These are phyloP conservation scores for Erebia aethiops DNA, from an alignment of 2,888 invertebrate species.

Conservation along the genomic window DNA sequence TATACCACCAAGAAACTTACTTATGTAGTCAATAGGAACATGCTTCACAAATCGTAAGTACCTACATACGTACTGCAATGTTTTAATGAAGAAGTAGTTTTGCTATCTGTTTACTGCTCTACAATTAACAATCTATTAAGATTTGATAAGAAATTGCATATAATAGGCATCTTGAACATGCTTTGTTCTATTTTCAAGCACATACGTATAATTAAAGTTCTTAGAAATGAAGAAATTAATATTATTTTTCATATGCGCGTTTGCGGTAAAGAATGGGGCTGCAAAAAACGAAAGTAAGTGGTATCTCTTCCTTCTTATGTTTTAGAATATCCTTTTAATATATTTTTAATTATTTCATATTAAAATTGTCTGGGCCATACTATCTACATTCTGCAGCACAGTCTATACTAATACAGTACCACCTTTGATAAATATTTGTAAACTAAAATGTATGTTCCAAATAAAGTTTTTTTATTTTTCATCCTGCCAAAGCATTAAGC, in stretches of 20 bases:
- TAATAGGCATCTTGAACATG: background rate
- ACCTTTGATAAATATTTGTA: too few relatives aligned
- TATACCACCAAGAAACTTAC: conserved; percentile 5
- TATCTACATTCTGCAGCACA: too few relatives aligned
- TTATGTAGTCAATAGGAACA: background rate
- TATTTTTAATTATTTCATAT: too few relatives aligned
- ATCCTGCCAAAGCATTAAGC: too few relatives aligned
- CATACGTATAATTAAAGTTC: background rate
- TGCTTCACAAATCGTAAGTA: background rate
- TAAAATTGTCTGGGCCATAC: too few relatives aligned
- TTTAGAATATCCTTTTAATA: too few relatives aligned
- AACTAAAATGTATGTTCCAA: too few relatives aligned
- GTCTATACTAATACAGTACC: too few relatives aligned
- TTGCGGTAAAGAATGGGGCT: background rate
- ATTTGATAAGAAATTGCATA: conserved; percentile 17
- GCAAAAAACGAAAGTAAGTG: conserved; percentile 10
- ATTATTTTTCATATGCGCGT: background rate
- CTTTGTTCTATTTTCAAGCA: background rate
- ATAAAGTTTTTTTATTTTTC: too few relatives aligned
- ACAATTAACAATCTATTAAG: conserved; percentile 5
- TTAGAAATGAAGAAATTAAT: conserved; percentile 11
- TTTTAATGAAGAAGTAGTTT: background rate
- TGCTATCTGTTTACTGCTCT: conserved; percentile 9
- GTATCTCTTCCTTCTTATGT: too few relatives aligned
- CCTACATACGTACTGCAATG: background rate